These are phyloP conservation scores for Dipodomys ordii DNA, from an alignment of 2,113 vertebrate genomes.

Conservation along the genomic window DNA sequence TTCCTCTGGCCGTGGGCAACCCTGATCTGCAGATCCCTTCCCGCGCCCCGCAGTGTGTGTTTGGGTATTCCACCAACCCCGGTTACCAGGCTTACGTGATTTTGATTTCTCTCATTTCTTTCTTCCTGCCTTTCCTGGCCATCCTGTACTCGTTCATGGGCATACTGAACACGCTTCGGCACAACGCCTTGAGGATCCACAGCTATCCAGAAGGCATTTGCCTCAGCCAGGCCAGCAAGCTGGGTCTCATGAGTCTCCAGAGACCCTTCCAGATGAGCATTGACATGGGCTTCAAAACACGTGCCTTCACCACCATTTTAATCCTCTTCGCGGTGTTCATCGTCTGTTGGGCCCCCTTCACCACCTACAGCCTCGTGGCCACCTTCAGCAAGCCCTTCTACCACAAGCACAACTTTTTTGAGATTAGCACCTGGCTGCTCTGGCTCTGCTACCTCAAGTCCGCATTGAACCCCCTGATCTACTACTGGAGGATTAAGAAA, in stretches of 20 bases:
- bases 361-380: conserved; percentile 95
- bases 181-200: conserved; percentile 96
- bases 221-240: conserved; percentile 97
- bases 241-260: conserved; percentile 97
- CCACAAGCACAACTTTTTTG: conserved; percentile 95
- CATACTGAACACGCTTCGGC: conserved; percentile 96
- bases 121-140: conserved; percentile 95
- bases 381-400: conserved; percentile 96
- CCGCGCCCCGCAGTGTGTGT: conserved; percentile 96
- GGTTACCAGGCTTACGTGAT: conserved; percentile 95
- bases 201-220: conserved; percentile 97
- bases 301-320: conserved; percentile 99
- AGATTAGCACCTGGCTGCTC: conserved; percentile 98
- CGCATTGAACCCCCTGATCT: conserved; percentile 98
- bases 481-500: conserved; percentile 99
- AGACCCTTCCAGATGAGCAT: conserved; percentile 97
- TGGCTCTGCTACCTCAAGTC: conserved; percentile 99
- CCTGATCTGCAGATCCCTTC: conserved; percentile 94
- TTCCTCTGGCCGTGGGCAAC: conserved; percentile 93
- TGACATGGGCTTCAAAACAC: conserved; percentile 99
- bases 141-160: conserved; percentile 98
- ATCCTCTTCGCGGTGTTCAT: conserved; percentile 98
- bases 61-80: conserved; percentile 92
- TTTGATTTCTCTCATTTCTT: conserved; percentile 93
- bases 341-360: conserved; percentile 96